Evolutionary conservation across 2,888 invertebrate species (phyloP).

Genomic region (Crossocerus cetratus): DNA sequence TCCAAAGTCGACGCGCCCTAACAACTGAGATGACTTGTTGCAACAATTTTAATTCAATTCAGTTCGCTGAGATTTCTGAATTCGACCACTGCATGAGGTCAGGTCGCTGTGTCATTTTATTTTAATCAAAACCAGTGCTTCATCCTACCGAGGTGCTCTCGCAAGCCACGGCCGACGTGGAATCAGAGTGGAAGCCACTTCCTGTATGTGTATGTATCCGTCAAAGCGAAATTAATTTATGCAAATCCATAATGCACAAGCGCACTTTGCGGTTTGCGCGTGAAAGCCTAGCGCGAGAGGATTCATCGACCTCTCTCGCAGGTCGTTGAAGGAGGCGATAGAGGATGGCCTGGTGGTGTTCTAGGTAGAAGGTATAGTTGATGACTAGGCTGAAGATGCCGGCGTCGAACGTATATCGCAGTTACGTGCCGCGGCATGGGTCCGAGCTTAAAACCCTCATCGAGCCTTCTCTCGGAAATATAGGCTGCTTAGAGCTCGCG

Average conservation of each 20-base stretch:
- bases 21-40: no score
- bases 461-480: background rate
- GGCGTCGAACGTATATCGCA: constrained; percentile 44
- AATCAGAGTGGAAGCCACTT: background rate
- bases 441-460: constrained; percentile 21
- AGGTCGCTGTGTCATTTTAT: no score
- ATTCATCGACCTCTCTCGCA: constrained; percentile 36
- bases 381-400: constrained; percentile 41
- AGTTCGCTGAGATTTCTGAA: no score
- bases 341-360: background rate
- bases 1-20: no score
- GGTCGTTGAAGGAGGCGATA: constrained; percentile 14
- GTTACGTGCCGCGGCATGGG: constrained; percentile 61
- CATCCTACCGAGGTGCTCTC: no score
- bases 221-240: constrained; percentile 65
- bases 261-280: constrained; percentile 56
- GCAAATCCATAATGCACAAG: constrained; percentile 63
- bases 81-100: no score
- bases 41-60: no score
- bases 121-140: no score
- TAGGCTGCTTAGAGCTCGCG: constrained; percentile 13
- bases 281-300: constrained; percentile 35
- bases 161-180: background rate
- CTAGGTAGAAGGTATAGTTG: no score
- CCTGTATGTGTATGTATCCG: constrained; percentile 3